Percentiles rank a stretch among this genome's conserved stretches.
Conservation (phyloP, 1,140 invertebrate genomes). For the Caenorhabditis brenneri region DNA sequence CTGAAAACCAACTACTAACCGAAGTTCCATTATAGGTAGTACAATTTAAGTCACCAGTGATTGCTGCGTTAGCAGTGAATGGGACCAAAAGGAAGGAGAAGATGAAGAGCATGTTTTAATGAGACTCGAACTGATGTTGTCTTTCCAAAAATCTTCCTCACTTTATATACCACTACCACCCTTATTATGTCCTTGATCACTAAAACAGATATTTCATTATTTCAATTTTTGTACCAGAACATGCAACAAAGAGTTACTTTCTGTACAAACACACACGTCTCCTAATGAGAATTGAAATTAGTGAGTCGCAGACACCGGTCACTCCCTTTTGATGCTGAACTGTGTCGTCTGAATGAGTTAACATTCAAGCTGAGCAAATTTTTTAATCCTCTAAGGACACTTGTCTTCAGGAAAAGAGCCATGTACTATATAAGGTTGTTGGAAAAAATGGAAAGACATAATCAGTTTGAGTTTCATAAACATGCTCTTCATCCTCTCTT, state of each 20-base stretch:
- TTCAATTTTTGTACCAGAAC: constrained; percentile 10
- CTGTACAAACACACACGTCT: background rate
- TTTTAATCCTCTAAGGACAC: background rate
- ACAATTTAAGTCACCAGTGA: constrained; percentile 27
- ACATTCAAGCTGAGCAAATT: constrained; percentile 13
- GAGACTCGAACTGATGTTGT: background rate
- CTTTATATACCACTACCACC: background rate
- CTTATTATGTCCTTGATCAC: background rate
- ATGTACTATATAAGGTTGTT: background rate
- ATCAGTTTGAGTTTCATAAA: background rate
- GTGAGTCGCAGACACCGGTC: background rate
- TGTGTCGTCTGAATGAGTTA: background rate
- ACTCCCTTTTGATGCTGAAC: constrained; percentile 8
- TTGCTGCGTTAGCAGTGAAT: constrained; percentile 1
- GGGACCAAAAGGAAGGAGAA: constrained; percentile 9
- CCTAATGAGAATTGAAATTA: background rate
- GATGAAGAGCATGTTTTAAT: background rate
- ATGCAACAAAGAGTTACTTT: constrained; percentile 18
- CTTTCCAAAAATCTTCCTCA: background rate
- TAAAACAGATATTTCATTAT: background rate
- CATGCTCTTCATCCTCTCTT: constrained; percentile 11
- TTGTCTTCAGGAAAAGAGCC: background rate
- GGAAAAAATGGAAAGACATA: background rate
- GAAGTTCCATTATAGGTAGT: constrained; percentile 9
- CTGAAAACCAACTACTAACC: background rate